A percentile compares a stretch with the other conserved stretches of the same genome.
These are phyloP conservation scores for Phataginus tricuspis DNA, from an alignment of 2,797 vertebrate genomes.

Conservation along the genomic window DNA sequence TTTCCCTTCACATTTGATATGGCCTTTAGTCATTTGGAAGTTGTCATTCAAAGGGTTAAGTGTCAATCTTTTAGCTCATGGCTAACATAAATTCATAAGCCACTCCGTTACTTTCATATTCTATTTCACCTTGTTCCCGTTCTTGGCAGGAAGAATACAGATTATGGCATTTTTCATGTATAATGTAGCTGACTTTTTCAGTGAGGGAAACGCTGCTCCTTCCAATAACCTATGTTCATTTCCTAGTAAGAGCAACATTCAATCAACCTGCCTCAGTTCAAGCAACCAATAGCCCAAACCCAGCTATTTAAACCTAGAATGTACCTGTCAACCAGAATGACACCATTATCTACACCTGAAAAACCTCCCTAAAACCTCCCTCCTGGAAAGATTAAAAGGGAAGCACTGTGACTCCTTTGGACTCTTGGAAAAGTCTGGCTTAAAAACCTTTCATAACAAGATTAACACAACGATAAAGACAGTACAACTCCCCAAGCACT, in stretches of 20 bases:
- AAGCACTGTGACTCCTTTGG: not conserved
- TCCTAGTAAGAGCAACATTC: not conserved
- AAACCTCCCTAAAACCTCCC: no score
- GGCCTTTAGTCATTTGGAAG: constrained; percentile 46
- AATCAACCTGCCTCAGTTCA: constrained; percentile 39
- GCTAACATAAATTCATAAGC: constrained; percentile 44
- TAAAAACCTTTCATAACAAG: constrained; percentile 49
- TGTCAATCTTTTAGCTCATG: constrained; percentile 17
- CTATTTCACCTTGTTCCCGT: constrained; percentile 4
- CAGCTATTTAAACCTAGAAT: constrained; percentile 50
- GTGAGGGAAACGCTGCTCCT: constrained; percentile 33
- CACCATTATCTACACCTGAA: constrained; percentile 48
- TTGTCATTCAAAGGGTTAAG: constrained; percentile 37
- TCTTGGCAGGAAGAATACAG: constrained; percentile 29
- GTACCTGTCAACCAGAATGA: constrained; percentile 46
- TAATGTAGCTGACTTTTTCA: not conserved
- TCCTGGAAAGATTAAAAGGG: not conserved
- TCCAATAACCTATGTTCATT: constrained; percentile 9
- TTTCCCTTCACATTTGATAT: constrained; percentile 41
- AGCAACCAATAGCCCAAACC: constrained; percentile 48
- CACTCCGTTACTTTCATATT: constrained; percentile 45
- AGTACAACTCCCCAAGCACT: constrained; percentile 25
- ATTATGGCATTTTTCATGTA: not conserved
- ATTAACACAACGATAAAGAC: not conserved
- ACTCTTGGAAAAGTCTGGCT: not conserved